A percentile compares a stretch with the other conserved stretches of the same genome.
These are phyloP conservation scores for Coleophora flavipennella DNA, from an alignment of 2,888 invertebrate species.

Conservation along the genomic window DNA sequence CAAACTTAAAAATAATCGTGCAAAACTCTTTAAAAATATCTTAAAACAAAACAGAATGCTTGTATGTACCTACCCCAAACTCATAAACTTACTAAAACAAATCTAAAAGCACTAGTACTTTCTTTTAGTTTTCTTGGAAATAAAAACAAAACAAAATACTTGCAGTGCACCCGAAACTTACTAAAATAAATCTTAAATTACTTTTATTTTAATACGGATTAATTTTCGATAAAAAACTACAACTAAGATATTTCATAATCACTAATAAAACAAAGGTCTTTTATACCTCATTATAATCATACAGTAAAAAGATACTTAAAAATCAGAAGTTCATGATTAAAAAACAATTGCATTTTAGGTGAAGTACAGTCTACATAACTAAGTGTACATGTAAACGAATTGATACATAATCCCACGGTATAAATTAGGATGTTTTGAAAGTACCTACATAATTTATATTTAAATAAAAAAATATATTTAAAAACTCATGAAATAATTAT, in stretches of 20 bases:
- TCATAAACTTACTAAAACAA: conserved; percentile 16
- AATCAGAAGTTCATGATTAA: conserved; percentile 68
- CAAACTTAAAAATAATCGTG: conserved; percentile 52
- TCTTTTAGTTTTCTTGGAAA: too few relatives aligned
- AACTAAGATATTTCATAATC: conserved; percentile 34
- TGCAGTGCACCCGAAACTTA: too few relatives aligned
- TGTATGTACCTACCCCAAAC: conserved; percentile 22
- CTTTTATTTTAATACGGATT: too few relatives aligned
- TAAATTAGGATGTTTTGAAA: conserved; percentile 6
- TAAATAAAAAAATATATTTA: conserved; percentile 3
- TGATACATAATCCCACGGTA: conserved; percentile 56
- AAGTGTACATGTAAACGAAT: conserved; percentile 34
- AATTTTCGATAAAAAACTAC: too few relatives aligned
- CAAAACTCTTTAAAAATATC: conserved; percentile 33
- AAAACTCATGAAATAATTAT: conserved; percentile 42
- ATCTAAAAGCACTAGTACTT: too few relatives aligned
- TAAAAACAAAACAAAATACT: too few relatives aligned
- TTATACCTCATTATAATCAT: conserved; percentile 47
- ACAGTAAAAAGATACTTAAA: conserved; percentile 54
- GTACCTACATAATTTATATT: conserved; percentile 1
- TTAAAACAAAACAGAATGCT: conserved; percentile 30
- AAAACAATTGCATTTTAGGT: conserved; percentile 53
- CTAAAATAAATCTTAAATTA: too few relatives aligned
- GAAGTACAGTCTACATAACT: conserved; percentile 25
- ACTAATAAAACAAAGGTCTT: conserved; percentile 33